These are phyloP conservation scores for Channa argus DNA, from an alignment of 2,113 vertebrate species.

Conservation along the genomic window DNA sequence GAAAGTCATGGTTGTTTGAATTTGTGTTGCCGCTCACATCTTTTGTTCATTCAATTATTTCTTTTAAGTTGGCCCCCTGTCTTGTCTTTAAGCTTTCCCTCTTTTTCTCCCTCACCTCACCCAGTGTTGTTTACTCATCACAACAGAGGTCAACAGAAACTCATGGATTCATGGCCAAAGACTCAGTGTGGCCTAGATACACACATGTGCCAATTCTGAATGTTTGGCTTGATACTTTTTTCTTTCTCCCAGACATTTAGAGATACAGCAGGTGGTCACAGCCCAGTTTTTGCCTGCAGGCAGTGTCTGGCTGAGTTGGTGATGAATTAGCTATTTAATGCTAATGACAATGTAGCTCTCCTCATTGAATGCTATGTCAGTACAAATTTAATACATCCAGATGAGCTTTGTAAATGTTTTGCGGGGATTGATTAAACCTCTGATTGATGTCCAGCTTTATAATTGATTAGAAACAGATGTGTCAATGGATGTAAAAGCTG, in stretches of 20 bases:
- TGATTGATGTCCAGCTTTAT: slow-evolving; percentile 36
- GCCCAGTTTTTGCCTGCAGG: slow-evolving; percentile 29
- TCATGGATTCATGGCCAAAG: slow-evolving; percentile 59
- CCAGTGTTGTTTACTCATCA: slow-evolving; percentile 66
- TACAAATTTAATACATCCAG: slow-evolving; percentile 35
- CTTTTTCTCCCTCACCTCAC: slow-evolving; percentile 37
- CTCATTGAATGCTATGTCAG: slow-evolving; percentile 7
- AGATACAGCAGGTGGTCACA: slow-evolving; percentile 44
- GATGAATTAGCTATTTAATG: slow-evolving; percentile 65
- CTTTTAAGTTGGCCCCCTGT: slow-evolving; percentile 42
- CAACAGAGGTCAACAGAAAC: slow-evolving; percentile 69
- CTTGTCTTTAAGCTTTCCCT: slow-evolving; percentile 29
- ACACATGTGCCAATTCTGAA: slow-evolving; percentile 42
- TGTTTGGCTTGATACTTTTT: slow-evolving; percentile 22
- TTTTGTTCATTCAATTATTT: slow-evolving; percentile 73
- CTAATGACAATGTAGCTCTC: slow-evolving; percentile 43
- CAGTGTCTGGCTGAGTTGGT: slow-evolving; percentile 35
- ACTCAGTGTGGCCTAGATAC: slow-evolving; percentile 37
- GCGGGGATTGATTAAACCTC: slow-evolving; percentile 1
- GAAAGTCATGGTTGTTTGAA: slow-evolving; percentile 68
- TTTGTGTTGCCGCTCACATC: slow-evolving; percentile 66
- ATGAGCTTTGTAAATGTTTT: slow-evolving; percentile 6
- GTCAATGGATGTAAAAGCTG: slow-evolving; percentile 16
- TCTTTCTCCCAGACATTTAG: slow-evolving; percentile 6
- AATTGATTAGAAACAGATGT: slow-evolving; percentile 15